phyloP scores from a whole-genome alignment of 1,140 invertebrate genomes.

The Hetaerina americana region DNA sequence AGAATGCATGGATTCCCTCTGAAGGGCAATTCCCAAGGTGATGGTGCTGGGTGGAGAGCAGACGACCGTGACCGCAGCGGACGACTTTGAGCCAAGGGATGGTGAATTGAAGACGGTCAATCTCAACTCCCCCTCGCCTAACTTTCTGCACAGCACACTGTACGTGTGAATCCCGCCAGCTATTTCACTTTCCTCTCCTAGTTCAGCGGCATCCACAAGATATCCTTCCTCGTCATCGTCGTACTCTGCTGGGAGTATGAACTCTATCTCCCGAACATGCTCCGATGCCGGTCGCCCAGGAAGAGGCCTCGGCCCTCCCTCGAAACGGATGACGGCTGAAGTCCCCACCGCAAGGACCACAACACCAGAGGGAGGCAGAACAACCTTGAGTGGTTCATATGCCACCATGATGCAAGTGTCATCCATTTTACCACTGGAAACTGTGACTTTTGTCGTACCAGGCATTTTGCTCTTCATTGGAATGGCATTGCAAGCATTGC shows the following conservation, averaged over 20 bases:
- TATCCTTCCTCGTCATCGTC: not conserved
- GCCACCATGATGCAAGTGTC: not conserved
- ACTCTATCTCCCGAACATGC: not conserved
- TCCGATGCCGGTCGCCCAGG: not conserved
- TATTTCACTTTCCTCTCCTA: not conserved
- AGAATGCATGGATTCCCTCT: not conserved
- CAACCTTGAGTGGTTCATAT: not conserved
- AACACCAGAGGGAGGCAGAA: not conserved
- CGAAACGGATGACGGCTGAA: not conserved
- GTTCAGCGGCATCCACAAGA: not conserved
- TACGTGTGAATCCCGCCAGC: not conserved
- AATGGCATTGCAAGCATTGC: not conserved
- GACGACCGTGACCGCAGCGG: not conserved
- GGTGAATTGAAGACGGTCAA: not conserved
- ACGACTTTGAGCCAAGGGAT: not conserved
- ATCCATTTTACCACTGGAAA: not conserved
- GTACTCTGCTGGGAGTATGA: not conserved
- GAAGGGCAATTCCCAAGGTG: not conserved
- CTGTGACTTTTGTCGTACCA: not conserved
- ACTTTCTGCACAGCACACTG: not conserved
- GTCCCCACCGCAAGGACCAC: not conserved
- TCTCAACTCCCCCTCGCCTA: not conserved
- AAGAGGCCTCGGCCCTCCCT: not conserved
- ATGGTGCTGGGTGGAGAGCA: not conserved
- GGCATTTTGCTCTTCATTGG: not conserved